A percentile compares a stretch with the other conserved stretches of the same genome.
phyloP scores from a whole-genome alignment of 1,140 invertebrate genomes.

The Drosophila cardini region DNA sequence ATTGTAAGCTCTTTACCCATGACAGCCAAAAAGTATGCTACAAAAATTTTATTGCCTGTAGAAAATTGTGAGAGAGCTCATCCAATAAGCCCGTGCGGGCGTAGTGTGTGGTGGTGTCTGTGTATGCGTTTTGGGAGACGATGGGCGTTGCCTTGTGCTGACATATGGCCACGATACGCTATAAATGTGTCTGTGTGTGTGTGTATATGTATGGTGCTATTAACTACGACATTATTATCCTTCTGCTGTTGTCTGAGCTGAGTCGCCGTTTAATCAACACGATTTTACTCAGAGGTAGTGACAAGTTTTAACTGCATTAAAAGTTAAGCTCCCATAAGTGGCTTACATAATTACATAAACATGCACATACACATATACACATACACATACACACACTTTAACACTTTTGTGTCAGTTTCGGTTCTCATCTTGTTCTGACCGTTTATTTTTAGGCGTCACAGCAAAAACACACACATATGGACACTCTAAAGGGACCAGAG shows the following conservation, averaged over 20 bases:
- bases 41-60: constrained; percentile 42
- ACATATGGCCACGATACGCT: constrained; percentile 39
- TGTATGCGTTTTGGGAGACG: constrained; percentile 9
- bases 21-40: constrained; percentile 39
- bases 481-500: constrained; percentile 20
- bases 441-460: constrained; percentile 46
- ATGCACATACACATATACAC: constrained; percentile 20
- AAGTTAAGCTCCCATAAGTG: constrained; percentile 48
- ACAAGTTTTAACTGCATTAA: constrained; percentile 65
- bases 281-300: constrained; percentile 46
- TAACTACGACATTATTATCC: constrained; percentile 45
- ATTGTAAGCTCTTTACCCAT: too few relatives aligned
- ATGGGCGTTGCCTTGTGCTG: constrained; percentile 36
- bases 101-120: constrained; percentile 11
- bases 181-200: constrained; percentile 3
- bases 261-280: constrained; percentile 48
- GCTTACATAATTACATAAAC: constrained; percentile 51
- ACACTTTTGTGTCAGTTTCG: constrained; percentile 13
- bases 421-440: constrained; percentile 2
- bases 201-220: constrained; percentile 30
- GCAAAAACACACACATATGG: constrained; percentile 26
- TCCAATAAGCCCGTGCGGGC: not conserved
- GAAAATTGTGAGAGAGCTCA: constrained; percentile 11
- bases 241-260: constrained; percentile 23
- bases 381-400: not conserved